These are phyloP conservation scores for Vireo altiloquus DNA, from an alignment of 2,113 vertebrate species.

Conservation along the genomic window DNA sequence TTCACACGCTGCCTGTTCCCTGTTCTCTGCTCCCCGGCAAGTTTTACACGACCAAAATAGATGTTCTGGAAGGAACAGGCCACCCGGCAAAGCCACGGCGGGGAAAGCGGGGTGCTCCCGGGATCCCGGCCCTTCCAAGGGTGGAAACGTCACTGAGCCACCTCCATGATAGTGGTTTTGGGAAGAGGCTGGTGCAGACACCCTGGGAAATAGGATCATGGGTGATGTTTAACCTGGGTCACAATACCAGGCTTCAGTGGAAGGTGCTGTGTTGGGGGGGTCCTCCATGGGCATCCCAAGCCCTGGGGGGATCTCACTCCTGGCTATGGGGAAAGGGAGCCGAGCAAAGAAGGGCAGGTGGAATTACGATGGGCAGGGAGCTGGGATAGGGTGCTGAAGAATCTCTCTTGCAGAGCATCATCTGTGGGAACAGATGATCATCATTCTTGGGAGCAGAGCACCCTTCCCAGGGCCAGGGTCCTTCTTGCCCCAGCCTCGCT, in stretches of 20 bases:
- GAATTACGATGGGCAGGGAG: not conserved
- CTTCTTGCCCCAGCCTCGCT: not conserved
- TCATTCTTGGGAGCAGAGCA: not conserved
- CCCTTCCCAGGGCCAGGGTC: not conserved
- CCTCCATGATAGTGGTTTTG: rapidly evolving
- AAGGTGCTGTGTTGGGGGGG: not conserved
- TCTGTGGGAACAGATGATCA: not conserved
- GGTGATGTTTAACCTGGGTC: not conserved
- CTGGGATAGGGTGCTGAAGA: not conserved
- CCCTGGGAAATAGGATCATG: rapidly evolving
- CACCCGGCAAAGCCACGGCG: rapidly evolving
- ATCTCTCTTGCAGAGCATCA: not conserved
- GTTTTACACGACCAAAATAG: conserved; percentile 47
- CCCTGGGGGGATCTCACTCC: not conserved
- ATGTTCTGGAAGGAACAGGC: conserved; percentile 46
- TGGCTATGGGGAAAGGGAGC: not conserved
- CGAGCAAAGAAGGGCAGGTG: too few species aligned
- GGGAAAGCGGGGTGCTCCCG: not conserved
- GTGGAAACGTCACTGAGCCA: not conserved
- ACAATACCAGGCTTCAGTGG: not conserved
- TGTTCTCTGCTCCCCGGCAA: conserved; percentile 34
- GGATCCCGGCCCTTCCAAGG: not conserved
- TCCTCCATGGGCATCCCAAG: not conserved
- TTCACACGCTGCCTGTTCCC: conserved; percentile 40
- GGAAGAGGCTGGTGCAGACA: not conserved